Percentiles rank a stretch among this genome's conserved stretches.
These are phyloP conservation scores for human DNA, from an alignment of 2,113 vertebrate genomes.

Conservation along the genomic window DNA sequence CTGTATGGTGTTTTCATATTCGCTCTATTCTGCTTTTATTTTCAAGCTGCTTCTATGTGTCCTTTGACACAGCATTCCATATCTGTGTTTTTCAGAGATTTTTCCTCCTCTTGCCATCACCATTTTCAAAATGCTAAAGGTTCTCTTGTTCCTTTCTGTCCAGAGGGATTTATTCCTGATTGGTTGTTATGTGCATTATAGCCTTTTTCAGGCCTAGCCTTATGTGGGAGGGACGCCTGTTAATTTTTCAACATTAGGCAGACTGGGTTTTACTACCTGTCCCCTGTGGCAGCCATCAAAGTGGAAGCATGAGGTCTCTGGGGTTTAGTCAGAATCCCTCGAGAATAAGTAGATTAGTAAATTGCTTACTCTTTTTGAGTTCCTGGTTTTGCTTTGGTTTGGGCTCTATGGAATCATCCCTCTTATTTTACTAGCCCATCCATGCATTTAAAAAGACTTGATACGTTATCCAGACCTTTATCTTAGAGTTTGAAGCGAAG, in stretches of 20 bases:
- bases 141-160: slow-evolving; percentile 8
- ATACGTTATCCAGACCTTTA: neutral
- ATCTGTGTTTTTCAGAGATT: neutral
- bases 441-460: slow-evolving; percentile 1
- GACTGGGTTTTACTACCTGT: neutral
- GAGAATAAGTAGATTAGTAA: neutral
- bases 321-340: neutral
- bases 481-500: neutral
- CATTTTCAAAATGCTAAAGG: neutral
- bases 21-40: neutral
- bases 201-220: neutral
- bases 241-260: neutral
- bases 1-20: neutral
- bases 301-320: neutral
- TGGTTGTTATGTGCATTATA: neutral
- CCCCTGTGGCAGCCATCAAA: neutral
- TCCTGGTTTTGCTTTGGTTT: slow-evolving; percentile 42
- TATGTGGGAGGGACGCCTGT: neutral
- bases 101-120: neutral
- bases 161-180: neutral
- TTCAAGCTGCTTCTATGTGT: neutral
- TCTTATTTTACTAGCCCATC: neutral
- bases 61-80: neutral
- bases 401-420: neutral
- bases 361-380: neutral